Percentiles rank a stretch among this genome's conserved stretches.
Conservation (phyloP, 2,888 invertebrate species). For the Cephus spinipes region DNA sequence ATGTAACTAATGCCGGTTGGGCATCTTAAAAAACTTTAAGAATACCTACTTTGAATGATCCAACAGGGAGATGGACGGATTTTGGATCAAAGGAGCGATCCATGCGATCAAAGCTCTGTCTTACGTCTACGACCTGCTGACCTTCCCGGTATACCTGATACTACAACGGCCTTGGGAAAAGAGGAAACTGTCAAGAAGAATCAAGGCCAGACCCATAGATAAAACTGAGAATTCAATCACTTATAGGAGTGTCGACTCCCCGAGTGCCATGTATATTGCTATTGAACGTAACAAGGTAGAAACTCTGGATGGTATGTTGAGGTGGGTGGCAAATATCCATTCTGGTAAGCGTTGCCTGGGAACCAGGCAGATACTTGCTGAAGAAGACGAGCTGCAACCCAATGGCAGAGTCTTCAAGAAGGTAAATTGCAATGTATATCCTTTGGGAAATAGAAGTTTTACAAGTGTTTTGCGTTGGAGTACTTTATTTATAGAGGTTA, state of each 20-base stretch:
- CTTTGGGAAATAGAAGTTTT: neutral
- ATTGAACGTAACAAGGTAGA: constrained; percentile 82
- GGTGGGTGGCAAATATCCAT: constrained; percentile 81
- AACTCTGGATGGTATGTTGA: constrained; percentile 86
- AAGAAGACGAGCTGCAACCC: constrained; percentile 94
- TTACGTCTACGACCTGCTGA: constrained; percentile 90
- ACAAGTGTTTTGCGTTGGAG: neutral
- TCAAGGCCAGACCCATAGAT: constrained; percentile 81
- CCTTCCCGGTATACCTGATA: constrained; percentile 90
- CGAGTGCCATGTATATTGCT: constrained; percentile 78
- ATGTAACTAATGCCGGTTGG: no score
- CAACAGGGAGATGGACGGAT: constrained; percentile 47
- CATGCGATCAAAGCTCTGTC: constrained; percentile 83
- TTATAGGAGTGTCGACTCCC: constrained; percentile 78
- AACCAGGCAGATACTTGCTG: constrained; percentile 89
- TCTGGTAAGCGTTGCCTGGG: constrained; percentile 84
- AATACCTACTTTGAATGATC: neutral
- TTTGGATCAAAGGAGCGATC: constrained; percentile 76
- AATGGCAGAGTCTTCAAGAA: constrained; percentile 97
- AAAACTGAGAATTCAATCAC: constrained; percentile 77
- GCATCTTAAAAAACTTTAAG: neutral
- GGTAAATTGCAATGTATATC: constrained; percentile 66
- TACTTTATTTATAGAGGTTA: neutral
- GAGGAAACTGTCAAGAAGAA: constrained; percentile 79
- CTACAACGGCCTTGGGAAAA: constrained; percentile 90